Evolutionary conservation across 2,113 vertebrate genomes (phyloP).

Genomic region (Nycticorax nycticorax): DNA sequence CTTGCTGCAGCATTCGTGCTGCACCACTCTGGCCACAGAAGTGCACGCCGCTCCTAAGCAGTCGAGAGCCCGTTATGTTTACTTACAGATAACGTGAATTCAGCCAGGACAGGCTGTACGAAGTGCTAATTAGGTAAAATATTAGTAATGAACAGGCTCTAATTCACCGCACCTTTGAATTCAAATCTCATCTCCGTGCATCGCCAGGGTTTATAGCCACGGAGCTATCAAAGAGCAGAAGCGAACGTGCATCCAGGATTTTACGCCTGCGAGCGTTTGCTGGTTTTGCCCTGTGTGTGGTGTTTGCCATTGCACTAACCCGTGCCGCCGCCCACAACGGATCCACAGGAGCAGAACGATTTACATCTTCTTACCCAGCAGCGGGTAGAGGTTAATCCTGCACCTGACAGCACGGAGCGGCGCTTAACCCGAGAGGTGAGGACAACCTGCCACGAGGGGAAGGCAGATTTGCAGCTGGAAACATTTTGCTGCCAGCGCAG

Average conservation of each 20-base stretch:
- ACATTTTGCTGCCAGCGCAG: not conserved
- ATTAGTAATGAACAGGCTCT: not conserved
- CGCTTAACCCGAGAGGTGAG: not conserved
- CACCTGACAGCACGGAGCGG: not conserved
- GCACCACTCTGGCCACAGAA: not conserved
- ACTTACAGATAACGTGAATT: not conserved
- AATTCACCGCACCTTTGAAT: constrained; percentile 4
- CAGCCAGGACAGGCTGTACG: not conserved
- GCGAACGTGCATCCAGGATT: rapidly evolving
- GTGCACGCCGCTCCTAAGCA: not conserved
- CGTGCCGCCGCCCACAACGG: not conserved
- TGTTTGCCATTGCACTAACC: not conserved
- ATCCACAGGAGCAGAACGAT: not conserved
- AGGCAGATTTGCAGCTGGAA: not conserved
- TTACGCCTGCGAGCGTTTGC: not conserved
- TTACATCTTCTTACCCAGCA: not conserved
- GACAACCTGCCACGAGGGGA: not conserved
- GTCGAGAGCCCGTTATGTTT: not conserved
- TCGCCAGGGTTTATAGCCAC: not conserved
- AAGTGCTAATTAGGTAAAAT: not conserved
- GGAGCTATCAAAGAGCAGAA: not conserved
- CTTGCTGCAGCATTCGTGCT: not conserved
- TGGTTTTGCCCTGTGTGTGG: not conserved
- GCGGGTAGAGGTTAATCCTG: not conserved
- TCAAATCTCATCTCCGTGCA: not conserved